Conservation (phyloP, 2,797 vertebrate species). For the Telmatherina bonti region DNA sequence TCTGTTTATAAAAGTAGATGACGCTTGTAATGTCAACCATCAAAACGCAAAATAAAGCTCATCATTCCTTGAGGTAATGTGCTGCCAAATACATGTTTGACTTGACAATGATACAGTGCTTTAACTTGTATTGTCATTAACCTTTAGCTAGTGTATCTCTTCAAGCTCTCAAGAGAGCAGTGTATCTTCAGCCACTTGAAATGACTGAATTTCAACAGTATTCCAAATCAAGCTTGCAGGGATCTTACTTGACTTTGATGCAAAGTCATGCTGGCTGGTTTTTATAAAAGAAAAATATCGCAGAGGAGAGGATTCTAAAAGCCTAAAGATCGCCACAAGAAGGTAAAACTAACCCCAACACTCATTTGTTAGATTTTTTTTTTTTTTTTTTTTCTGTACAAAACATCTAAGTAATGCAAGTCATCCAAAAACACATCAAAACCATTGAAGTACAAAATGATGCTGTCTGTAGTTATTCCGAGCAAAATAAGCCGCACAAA, state of each 20-base stretch:
- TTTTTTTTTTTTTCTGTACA: constrained; percentile 74
- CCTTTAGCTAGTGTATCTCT: constrained; percentile 78
- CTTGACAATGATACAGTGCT: constrained; percentile 76
- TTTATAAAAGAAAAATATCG: constrained; percentile 86
- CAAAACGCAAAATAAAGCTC: constrained; percentile 74
- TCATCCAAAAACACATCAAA: constrained; percentile 76
- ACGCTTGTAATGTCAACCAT: constrained; percentile 74
- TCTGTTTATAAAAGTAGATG: constrained; percentile 79
- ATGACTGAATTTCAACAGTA: constrained; percentile 84
- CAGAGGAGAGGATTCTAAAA: constrained; percentile 86
- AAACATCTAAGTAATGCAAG: constrained; percentile 79
- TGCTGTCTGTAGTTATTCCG: constrained; percentile 74
- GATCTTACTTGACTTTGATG: constrained; percentile 85
- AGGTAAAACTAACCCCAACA: constrained; percentile 88
- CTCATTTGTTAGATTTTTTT: constrained; percentile 81
- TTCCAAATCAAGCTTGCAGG: constrained; percentile 87
- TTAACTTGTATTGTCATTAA: constrained; percentile 80
- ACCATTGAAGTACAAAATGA: constrained; percentile 74
- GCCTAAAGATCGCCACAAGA: constrained; percentile 86
- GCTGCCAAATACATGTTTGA: constrained; percentile 81
- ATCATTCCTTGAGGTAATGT: constrained; percentile 80
- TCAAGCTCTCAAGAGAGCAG: constrained; percentile 75
- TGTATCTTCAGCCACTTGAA: constrained; percentile 81
- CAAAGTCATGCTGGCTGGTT: constrained; percentile 85
- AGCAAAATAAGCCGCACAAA: constrained; percentile 79